Evolutionary conservation across 2,797 vertebrate genomes (phyloP).

Genomic region (Microcaecilia unicolor): DNA sequence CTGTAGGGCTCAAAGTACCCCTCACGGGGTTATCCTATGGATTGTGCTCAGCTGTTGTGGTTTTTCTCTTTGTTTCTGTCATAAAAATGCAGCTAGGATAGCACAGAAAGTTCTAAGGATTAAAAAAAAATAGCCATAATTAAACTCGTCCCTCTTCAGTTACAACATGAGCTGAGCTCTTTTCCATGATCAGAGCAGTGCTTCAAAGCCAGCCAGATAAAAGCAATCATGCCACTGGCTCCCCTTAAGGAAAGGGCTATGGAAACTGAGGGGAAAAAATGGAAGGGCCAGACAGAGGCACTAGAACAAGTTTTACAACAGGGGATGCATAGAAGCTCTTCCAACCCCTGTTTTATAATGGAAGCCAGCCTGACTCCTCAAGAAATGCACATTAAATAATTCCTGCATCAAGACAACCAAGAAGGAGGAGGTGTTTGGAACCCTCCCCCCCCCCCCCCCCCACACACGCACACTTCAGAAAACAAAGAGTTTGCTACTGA

Average conservation of each 20-base stretch:
- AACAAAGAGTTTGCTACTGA: too few relatives aligned
- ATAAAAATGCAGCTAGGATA: background rate
- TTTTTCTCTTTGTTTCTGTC: constrained; percentile 6
- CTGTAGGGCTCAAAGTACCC: constrained; percentile 13
- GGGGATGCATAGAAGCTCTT: too few relatives aligned
- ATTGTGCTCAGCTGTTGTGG: constrained; percentile 28
- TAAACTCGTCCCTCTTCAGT: constrained; percentile 27
- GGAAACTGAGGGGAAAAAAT: constrained; percentile 38
- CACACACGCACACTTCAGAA: too few relatives aligned
- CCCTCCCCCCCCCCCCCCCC: too few relatives aligned
- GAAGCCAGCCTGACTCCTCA: too few relatives aligned
- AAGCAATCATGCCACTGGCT: constrained; percentile 33
- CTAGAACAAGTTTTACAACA: too few relatives aligned
- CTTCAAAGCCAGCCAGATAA: constrained; percentile 42
- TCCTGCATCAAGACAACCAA: too few relatives aligned
- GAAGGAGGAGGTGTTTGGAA: too few relatives aligned
- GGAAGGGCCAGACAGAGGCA: too few relatives aligned
- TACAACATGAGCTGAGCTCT: constrained; percentile 30
- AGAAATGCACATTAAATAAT: too few relatives aligned
- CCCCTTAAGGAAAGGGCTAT: constrained; percentile 42
- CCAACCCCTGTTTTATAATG: too few relatives aligned
- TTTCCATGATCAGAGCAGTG: constrained; percentile 33
- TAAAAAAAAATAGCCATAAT: constrained; percentile 32
- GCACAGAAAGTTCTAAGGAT: background rate
- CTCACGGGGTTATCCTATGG: constrained; percentile 21